These are phyloP conservation scores for Pollenia amentaria DNA, from an alignment of 2,888 invertebrate genomes.

Conservation along the genomic window DNA sequence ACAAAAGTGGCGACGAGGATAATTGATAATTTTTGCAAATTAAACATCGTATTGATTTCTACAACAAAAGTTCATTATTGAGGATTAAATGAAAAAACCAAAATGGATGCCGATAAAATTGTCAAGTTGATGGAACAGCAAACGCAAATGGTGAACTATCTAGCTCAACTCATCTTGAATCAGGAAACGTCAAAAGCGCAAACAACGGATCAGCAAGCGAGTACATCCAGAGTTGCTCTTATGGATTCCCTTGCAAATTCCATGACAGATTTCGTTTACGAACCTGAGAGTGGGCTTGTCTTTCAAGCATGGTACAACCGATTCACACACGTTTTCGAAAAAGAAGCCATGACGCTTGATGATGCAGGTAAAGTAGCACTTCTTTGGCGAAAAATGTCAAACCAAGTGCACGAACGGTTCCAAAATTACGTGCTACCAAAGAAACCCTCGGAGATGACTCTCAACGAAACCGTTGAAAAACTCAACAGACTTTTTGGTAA, in stretches of 20 bases:
- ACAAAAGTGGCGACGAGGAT: too few species aligned
- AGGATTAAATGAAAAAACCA: not conserved
- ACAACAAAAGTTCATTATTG: too few species aligned
- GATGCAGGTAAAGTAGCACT: not conserved
- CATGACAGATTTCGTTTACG: constrained; percentile 4
- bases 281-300: constrained; percentile 1
- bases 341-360: not conserved
- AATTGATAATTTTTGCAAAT: too few species aligned
- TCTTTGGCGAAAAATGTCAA: constrained; percentile 2
- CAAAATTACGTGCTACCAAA: not conserved
- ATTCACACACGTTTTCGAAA: not conserved
- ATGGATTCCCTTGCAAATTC: constrained; percentile 6
- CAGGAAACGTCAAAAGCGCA: not conserved
- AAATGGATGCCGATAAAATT: not conserved
- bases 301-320: not conserved
- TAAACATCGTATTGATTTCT: too few species aligned
- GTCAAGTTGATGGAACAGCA: not conserved
- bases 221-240: not conserved
- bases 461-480: not conserved
- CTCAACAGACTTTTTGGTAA: constrained; percentile 1
- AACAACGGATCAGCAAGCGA: not conserved
- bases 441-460: not conserved
- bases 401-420: not conserved
- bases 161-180: not conserved
- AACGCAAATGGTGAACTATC: not conserved